Evolutionary conservation across 2,888 invertebrate species (phyloP), one percentile per base, ranked within the genome.

Genomic region (Galerucella calmariensis): DNA sequence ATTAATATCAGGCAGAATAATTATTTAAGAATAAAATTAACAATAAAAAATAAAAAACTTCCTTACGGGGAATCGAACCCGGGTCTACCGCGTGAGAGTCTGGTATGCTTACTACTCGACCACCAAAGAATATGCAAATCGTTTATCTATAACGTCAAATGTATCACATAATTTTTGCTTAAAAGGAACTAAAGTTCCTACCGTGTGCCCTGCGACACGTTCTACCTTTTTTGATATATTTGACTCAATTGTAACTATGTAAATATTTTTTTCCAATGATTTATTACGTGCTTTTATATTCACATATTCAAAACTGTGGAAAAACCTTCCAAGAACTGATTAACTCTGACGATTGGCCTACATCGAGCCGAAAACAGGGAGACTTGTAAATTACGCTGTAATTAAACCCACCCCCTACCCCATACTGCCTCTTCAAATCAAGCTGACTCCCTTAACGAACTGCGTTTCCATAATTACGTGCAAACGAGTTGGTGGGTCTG

Each of bases 381-480:
- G 83, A 82, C 82, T 80, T 82, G 83, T 83, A 84, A 84, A 84
- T 84, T 85, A 83, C 83, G 80, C 79, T 79, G 82, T 84, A 84
- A 85, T 85, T 84, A 84, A 84, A 83, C 75, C 80, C 80, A 81
- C 82, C 82, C 80, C 78, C 74, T 75, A 81, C 79, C 82, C 80
- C 78, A 79, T 78, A 81, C 80, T 80, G 59, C 74, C 78, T 79
- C 79, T 80, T 84, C 73, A 73, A 69, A 66, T 70, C 56, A 67
- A 84, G 83, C 83, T 83, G 84, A 83, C 83, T 83, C 79, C 81
- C 75, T 73, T 73, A 81, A 82, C 78, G 78, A 83, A 84, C 83
- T 84, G 84, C 83, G 84, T 84, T 82, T 82, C 83, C 84, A 83
- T 85, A 85, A 85, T 84, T 85, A 84, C 83, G 84, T 84, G 84